Evolutionary conservation across 2,113 vertebrate species (phyloP), one percentile per base, ranked within the genome.

Genomic region (Loxodonta africana): DNA sequence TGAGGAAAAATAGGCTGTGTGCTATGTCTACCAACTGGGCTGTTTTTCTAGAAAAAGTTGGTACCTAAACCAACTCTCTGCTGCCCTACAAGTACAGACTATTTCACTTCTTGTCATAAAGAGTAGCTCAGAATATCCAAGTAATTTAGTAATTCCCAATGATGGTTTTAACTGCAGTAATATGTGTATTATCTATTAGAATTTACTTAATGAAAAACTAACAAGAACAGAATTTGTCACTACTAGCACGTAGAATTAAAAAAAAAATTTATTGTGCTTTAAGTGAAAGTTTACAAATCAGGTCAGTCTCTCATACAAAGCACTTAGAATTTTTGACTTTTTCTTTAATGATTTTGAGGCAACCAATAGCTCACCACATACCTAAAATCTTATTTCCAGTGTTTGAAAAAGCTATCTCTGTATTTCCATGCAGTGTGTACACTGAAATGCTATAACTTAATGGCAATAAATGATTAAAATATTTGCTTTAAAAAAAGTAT

Each of bases 381-480:
- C 18, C 6, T 41, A 46, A 25, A 25, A 17, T 71, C 84, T 94
- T 94, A 84, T 93, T 92, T 96, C 93, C 77, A 82, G 48, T 96
- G 21, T 94, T 91, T 96, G 77, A 97, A 60, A 96, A 96, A 96
- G 95, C 97, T 91, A 25, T 96, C 60, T 95, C 51, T 97, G 92
- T 97, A 46, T 91, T 21, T 82, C 77, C 78, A 5, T 18, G 94
- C 87, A 93, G 93, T 69, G 46, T 92, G 91, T 92, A 30, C 41
- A 60, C 69, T 46, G 65, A 60, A 85, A 96, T 71, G 88, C 96
- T 97, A 91, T 92, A 78, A 97, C 96, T 95, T 95, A 88, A 91
- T 83, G 98, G 98, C 98, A 99, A 98, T 99, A 99, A 98, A 98
- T 89, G 83, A 88, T 84, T 96, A 93, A 86, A 96, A 90, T 67